A percentile compares a stretch with the other conserved stretches of the same genome.
These are phyloP conservation scores for human (Homo sapiens) DNA, from an alignment of 2,113 vertebrate genomes.

Conservation along the genomic window GRCh38 chr4:75812501-75813000, in stretches of 20 bases:
- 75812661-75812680: not conserved
- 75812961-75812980: too few relatives aligned
- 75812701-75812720: not conserved
- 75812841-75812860: too few relatives aligned
- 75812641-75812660: not conserved
- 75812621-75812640: not conserved
- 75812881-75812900: too few relatives aligned
- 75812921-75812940: too few relatives aligned
- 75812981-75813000: too few relatives aligned
- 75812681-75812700: not conserved
- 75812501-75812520: not conserved
- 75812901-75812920: too few relatives aligned
- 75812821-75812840: not conserved
- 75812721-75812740: not conserved
- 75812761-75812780: not conserved
- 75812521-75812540: not conserved
- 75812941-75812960: too few relatives aligned
- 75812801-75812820: not conserved
- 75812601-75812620: not conserved
- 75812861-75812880: too few relatives aligned
- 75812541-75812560: not conserved
- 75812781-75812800: not conserved
- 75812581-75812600: not conserved
- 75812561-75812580: not conserved
- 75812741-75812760: conserved; percentile 24